These are phyloP conservation scores for Phallusia fumigata DNA, from an alignment of 23 tunicate species.

Conservation along the genomic window DNA sequence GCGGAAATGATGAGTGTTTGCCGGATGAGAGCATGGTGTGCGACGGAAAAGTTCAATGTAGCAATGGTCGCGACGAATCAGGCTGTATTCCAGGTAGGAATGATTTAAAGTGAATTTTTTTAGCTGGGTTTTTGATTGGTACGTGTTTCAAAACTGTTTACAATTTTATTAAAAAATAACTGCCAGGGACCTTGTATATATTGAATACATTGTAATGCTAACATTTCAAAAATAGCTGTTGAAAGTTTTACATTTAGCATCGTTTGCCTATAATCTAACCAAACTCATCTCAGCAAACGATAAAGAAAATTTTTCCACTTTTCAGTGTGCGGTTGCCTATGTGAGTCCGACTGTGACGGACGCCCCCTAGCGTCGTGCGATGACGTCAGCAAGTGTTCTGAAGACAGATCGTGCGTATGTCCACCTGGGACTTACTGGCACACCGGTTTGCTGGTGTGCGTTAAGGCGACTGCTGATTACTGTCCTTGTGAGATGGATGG, in stretches of 20 bases:
- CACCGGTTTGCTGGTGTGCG: constrained; percentile 17
- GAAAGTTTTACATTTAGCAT: too few relatives aligned
- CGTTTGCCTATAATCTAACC: too few relatives aligned
- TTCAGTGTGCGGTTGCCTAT: constrained; percentile 49
- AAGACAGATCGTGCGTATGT: constrained; percentile 19
- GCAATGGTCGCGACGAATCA: constrained; percentile 77
- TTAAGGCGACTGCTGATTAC: constrained; percentile 27
- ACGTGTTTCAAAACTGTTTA: too few relatives aligned
- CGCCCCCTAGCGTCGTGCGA: constrained; percentile 23
- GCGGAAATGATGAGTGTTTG: constrained; percentile 65
- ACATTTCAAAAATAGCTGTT: too few relatives aligned
- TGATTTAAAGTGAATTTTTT: too few relatives aligned
- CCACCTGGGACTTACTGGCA: constrained; percentile 54
- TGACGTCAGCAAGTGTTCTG: constrained; percentile 23
- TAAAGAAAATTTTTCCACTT: too few relatives aligned
- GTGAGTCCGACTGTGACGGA: constrained; percentile 51
- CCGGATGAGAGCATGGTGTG: constrained; percentile 54
- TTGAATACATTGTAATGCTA: too few relatives aligned
- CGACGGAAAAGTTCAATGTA: constrained; percentile 75
- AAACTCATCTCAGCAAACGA: too few relatives aligned
- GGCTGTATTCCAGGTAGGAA: constrained; percentile 48
- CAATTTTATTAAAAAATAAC: too few relatives aligned
- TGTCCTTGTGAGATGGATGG: constrained; percentile 59
- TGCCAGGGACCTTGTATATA: too few relatives aligned
- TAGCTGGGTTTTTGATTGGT: too few relatives aligned